Evolutionary conservation across 53 echinoderm and acorn worm species (phyloP).

Genomic region (Holothuria leucospilota): DNA sequence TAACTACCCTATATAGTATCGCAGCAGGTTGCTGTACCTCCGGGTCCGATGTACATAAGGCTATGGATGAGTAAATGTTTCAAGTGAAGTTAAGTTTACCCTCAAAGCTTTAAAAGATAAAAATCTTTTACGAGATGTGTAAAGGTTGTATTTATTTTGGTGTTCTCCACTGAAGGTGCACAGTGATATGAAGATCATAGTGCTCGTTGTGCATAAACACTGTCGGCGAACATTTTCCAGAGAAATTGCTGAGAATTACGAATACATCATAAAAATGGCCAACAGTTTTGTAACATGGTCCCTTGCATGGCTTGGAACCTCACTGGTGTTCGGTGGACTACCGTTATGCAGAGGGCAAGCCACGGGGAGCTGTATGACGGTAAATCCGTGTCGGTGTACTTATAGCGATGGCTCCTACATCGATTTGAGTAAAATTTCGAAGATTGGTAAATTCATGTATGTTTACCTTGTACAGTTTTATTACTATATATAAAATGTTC

Average conservation of each 20-base stretch:
- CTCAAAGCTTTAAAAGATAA: too few species aligned
- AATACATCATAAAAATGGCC: background rate
- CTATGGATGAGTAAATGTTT: too few species aligned
- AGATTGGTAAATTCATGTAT: background rate
- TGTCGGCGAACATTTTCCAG: background rate
- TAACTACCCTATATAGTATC: too few species aligned
- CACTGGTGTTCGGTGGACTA: background rate
- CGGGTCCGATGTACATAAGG: too few species aligned
- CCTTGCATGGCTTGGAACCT: background rate
- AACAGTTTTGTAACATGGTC: background rate
- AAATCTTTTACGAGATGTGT: too few species aligned
- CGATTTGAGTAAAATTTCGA: background rate
- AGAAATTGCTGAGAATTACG: too few species aligned
- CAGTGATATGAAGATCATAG: background rate
- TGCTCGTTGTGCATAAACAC: background rate
- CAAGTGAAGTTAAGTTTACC: too few species aligned
- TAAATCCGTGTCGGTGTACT: background rate
- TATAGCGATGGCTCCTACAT: slow-evolving; percentile 20
- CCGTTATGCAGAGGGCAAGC: background rate
- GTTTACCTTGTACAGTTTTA: background rate
- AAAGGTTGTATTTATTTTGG: too few species aligned
- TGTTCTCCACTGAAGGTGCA: background rate
- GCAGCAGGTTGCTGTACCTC: too few species aligned
- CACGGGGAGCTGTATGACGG: background rate
- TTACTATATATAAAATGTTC: too few species aligned